These are phyloP conservation scores for Intellagama lesueurii DNA, from an alignment of 2,797 vertebrate genomes.

Conservation along the genomic window DNA sequence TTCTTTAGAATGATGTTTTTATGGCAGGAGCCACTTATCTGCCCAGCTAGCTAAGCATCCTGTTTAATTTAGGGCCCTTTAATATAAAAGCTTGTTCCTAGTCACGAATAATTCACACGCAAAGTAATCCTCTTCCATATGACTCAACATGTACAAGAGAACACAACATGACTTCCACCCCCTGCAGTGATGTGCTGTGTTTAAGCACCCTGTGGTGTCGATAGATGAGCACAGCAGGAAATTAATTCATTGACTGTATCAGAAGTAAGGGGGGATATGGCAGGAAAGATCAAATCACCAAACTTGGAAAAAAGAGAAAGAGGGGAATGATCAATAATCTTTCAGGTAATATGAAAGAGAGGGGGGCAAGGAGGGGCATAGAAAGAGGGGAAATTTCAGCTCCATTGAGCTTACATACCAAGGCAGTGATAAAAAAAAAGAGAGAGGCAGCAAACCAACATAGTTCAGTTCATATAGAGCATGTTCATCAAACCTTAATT, in stretches of 20 bases:
- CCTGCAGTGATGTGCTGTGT: neutral
- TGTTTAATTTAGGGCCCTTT: slow-evolving; percentile 7
- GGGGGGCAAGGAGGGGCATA: too few species aligned
- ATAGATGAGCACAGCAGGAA: neutral
- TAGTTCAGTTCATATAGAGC: neutral
- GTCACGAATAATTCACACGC: neutral
- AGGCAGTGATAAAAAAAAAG: neutral
- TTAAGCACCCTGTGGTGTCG: neutral
- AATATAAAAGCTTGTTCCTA: neutral
- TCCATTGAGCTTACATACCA: neutral
- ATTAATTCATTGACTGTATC: neutral
- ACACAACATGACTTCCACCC: neutral
- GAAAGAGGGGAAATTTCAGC: neutral
- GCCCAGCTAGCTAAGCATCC: neutral
- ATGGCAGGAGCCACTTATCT: neutral
- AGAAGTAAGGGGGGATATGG: neutral
- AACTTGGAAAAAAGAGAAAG: neutral
- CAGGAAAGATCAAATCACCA: neutral
- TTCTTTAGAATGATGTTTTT: neutral
- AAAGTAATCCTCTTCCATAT: neutral
- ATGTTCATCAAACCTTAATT: neutral
- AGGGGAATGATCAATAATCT: too few species aligned
- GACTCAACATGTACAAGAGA: neutral
- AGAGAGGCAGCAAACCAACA: neutral
- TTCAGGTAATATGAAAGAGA: neutral